These are phyloP conservation scores for Holocentrus rufus DNA, from an alignment of 2,797 vertebrate species.

Conservation along the genomic window DNA sequence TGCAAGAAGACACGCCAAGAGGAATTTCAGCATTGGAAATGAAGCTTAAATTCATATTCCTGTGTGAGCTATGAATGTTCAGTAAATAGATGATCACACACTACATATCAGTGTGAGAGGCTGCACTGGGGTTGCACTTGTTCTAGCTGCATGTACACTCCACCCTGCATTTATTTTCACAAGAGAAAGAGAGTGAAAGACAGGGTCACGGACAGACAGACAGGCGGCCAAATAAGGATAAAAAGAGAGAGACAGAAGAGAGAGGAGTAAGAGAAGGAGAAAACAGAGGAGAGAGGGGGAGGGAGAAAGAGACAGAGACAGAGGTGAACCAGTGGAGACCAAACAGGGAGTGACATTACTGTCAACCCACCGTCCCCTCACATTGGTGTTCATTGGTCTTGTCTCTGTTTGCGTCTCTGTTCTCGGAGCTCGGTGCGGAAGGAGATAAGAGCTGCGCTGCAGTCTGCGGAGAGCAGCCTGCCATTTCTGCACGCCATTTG, in stretches of 20 bases:
- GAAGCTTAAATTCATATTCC: slow-evolving; percentile 13
- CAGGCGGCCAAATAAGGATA: not conserved
- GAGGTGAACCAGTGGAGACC: slow-evolving; percentile 49
- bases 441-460: slow-evolving; percentile 67
- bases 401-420: slow-evolving; percentile 67
- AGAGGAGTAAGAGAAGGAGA: slow-evolving; percentile 2
- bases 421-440: slow-evolving; percentile 53
- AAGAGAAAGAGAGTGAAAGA: slow-evolving; percentile 25
- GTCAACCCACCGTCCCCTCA: slow-evolving; percentile 65
- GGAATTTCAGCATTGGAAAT: slow-evolving; percentile 19
- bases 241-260: slow-evolving; percentile 23
- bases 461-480: slow-evolving; percentile 67
- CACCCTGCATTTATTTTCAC: slow-evolving; percentile 33
- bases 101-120: slow-evolving; percentile 2
- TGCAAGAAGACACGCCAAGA: slow-evolving; percentile 19
- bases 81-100: not conserved
- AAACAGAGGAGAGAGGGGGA: not conserved
- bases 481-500: slow-evolving; percentile 67
- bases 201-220: not conserved
- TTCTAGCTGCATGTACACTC: slow-evolving; percentile 24
- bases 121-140: slow-evolving; percentile 21
- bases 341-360: slow-evolving; percentile 73
- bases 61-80: slow-evolving; percentile 2
- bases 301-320: slow-evolving; percentile 27
- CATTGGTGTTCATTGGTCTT: slow-evolving; percentile 51